Percentiles rank a stretch among this genome's conserved stretches.
phyloP scores from a whole-genome alignment of 2,888 invertebrate species.

The Eristalis pertinax region DNA sequence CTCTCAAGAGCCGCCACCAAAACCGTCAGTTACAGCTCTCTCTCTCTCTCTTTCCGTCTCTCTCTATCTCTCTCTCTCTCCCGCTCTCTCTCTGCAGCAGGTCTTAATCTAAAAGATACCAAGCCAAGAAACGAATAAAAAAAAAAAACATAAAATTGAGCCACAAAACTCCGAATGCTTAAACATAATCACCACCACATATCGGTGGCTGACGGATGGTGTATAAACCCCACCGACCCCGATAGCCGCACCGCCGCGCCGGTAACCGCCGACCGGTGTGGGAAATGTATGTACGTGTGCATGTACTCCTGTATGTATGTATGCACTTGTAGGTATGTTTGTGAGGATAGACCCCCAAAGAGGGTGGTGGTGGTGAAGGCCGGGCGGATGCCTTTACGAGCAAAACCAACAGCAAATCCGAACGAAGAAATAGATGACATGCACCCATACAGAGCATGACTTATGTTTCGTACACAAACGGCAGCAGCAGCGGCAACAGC shows the following conservation, averaged over 20 bases:
- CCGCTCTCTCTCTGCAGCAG: conserved; percentile 27
- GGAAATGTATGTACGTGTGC: conserved; percentile 9
- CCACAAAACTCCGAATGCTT: conserved; percentile 51
- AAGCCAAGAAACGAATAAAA: conserved; percentile 20
- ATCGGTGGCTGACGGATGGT: conserved; percentile 39
- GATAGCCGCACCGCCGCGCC: not conserved
- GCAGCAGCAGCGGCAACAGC: conserved; percentile 45
- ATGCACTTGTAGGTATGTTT: not conserved
- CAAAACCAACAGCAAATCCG: conserved; percentile 27
- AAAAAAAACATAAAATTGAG: conserved; percentile 31
- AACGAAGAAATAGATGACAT: conserved; percentile 53
- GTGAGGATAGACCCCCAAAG: not conserved
- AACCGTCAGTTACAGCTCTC: conserved; percentile 26
- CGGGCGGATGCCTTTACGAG: conserved; percentile 17
- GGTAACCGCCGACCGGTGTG: conserved; percentile 29
- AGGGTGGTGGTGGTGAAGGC: conserved; percentile 25
- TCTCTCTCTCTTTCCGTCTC: conserved; percentile 30
- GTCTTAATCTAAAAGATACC: conserved; percentile 66
- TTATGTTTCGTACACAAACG: conserved; percentile 63
- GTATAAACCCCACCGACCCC: conserved; percentile 19
- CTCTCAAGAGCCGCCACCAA: conserved; percentile 34
- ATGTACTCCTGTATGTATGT: not conserved
- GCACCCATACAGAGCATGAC: conserved; percentile 72
- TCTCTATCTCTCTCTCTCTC: conserved; percentile 37
- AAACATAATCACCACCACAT: conserved; percentile 63